phyloP scores from a whole-genome alignment of 2,797 vertebrate genomes.

The Tauraco hartlaubi region DNA sequence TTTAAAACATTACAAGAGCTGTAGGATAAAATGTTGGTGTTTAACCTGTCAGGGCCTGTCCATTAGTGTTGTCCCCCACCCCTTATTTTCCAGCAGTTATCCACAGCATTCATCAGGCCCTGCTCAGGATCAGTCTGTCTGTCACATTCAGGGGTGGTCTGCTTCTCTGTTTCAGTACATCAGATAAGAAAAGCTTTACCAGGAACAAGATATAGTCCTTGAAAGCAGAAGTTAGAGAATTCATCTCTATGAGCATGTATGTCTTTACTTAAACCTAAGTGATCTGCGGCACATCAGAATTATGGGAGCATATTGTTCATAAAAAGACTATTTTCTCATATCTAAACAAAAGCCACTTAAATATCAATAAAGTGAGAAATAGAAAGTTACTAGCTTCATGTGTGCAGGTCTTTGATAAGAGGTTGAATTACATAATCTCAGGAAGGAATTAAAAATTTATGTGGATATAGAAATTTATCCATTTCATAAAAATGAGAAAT shows the following conservation, averaged over 20 bases:
- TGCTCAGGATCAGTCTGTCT: background rate
- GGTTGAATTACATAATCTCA: background rate
- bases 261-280: background rate
- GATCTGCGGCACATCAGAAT: background rate
- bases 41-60: background rate
- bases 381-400: background rate
- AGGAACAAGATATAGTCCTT: background rate
- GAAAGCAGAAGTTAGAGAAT: background rate
- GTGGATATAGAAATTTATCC: background rate
- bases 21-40: background rate
- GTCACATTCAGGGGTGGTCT: background rate
- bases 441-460: background rate
- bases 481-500: background rate
- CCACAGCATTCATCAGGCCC: background rate
- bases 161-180: background rate
- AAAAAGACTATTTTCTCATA: background rate
- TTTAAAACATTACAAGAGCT: background rate
- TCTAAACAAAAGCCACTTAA: background rate
- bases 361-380: background rate
- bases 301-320: background rate
- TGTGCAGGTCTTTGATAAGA: background rate
- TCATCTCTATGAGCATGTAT: accelerated
- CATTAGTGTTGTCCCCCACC: background rate
- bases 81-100: background rate
- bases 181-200: background rate